A percentile compares a stretch with the other conserved stretches of the same genome.
phyloP scores from a whole-genome alignment of 2,113 vertebrate genomes.

The Ctenodactylus gundi region DNA sequence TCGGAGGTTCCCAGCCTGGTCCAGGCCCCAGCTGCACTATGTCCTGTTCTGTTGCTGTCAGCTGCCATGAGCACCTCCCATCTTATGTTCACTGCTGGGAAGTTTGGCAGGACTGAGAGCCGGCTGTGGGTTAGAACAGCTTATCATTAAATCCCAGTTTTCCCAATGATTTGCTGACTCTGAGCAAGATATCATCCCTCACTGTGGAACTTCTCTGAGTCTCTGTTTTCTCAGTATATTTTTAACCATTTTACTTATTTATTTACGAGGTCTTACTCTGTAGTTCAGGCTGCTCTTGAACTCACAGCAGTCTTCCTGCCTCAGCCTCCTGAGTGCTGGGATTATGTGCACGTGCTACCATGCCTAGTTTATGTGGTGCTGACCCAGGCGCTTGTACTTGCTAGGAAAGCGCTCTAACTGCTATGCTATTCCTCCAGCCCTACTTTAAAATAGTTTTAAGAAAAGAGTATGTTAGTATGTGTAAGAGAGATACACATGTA shows the following conservation, averaged over 20 bases:
- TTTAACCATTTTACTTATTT: no score
- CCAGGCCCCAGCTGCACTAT: not conserved
- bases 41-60: constrained; percentile 44
- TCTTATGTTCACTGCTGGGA: not conserved
- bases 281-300: no score
- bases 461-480: not conserved
- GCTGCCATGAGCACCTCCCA: not conserved
- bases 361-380: no score
- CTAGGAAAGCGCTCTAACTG: no score
- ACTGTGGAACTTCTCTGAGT: constrained; percentile 3
- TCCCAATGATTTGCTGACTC: constrained; percentile 12
- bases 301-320: no score
- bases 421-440: no score
- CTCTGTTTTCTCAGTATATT: not conserved
- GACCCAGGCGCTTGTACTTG: no score
- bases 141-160: constrained; percentile 27
- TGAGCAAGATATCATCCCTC: not conserved
- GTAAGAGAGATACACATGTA: not conserved
- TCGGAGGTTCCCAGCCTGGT: constrained; percentile 20
- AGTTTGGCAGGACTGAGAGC: constrained; percentile 4
- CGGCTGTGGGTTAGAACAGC: not conserved
- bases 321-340: no score
- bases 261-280: no score
- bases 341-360: no score
- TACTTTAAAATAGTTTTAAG: constrained; percentile 28